Evolutionary conservation across 2,888 invertebrate genomes (phyloP).

Genomic region (Macrostomum cliftonense): DNA sequence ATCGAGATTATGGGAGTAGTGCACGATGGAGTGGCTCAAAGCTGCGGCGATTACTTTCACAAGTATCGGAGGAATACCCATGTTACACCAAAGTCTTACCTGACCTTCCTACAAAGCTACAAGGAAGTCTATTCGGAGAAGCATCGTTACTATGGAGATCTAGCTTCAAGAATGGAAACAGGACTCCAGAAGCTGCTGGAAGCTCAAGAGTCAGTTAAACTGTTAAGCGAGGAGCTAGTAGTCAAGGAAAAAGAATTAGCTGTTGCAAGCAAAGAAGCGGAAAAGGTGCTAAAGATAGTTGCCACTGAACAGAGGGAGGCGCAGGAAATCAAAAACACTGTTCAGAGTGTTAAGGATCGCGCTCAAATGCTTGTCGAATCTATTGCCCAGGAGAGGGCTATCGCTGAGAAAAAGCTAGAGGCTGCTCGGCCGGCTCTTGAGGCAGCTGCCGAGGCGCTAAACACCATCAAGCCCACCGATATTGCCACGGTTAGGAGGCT

Average conservation of each 20-base stretch:
- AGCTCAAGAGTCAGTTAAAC: constrained; percentile 52
- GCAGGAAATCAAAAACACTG: constrained; percentile 37
- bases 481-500: constrained; percentile 36
- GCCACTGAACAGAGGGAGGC: constrained; percentile 35
- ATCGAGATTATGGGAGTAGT: constrained; percentile 4
- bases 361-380: constrained; percentile 37
- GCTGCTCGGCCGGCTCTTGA: constrained; percentile 35
- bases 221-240: constrained; percentile 56
- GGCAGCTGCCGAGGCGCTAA: constrained; percentile 37
- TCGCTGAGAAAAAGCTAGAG: constrained; percentile 34
- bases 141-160: constrained; percentile 55
- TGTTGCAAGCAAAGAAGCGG: constrained; percentile 59
- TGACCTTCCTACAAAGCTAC: constrained; percentile 63
- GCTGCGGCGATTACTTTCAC: constrained; percentile 68
- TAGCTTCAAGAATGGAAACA: constrained; percentile 62
- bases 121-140: constrained; percentile 60
- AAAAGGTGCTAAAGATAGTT: constrained; percentile 33
- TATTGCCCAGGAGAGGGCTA: constrained; percentile 26
- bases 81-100: constrained; percentile 71
- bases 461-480: constrained; percentile 40
- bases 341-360: constrained; percentile 38
- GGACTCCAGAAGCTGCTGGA: constrained; percentile 59
- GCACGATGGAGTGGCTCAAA: constrained; percentile 35
- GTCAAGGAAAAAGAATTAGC: constrained; percentile 65
- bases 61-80: constrained; percentile 61